Base-by-base conservation (phyloP, 2,888 invertebrate genomes). In the Brenthis ino region DNA sequence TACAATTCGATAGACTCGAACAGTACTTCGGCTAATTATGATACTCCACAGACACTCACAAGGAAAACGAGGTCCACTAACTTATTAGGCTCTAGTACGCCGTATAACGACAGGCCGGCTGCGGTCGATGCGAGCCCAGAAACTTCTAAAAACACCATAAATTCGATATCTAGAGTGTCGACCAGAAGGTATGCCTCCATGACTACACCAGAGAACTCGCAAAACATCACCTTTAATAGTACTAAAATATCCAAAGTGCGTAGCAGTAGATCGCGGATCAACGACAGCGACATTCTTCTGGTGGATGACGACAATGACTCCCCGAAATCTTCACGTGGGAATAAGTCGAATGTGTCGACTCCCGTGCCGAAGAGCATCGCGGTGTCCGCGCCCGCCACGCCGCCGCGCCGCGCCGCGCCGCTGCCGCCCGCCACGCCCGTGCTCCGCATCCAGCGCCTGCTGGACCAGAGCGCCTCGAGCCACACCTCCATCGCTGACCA, bases 341-440 rank as follows among this genome's bases (percentile, higher is more conserved):
- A 50, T 8, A 65, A 51, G 20, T 37, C 60, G 28, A 66, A 48
- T 50, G 13, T 55, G 0, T 58, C 51, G 57, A 70, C 68, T n/a
- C 66, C 61, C 12, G 56, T 64, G 16, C 37, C 69, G 13, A 72
- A 73, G 51, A 70, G 63, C 24, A 70, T 73, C 8, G 63, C 72
- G 6, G 24, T 37, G 4, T 33, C 50, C 14, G 20, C 47, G 3
- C 51, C 51, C 3, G 13, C 68, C 14, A 43, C 51, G 11, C 65
- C 57, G 20, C 33, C 47, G 33, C 76, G 77, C 11, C 89, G 89
- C 0, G 73, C 67, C 3, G 76, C 76, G 11, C 91, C 91, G 0
- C 91, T 0, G 86, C 84, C 53, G 79, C 79, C 79, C 1, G 81
- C 80, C 1, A 92, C 92, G 2, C 92, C 92, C 0, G 82, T 91